Percentiles rank a stretch among this genome's conserved stretches.
Evolutionary conservation across 2,113 vertebrate species (phyloP).

Genomic region (Elaphurus davidianus): DNA sequence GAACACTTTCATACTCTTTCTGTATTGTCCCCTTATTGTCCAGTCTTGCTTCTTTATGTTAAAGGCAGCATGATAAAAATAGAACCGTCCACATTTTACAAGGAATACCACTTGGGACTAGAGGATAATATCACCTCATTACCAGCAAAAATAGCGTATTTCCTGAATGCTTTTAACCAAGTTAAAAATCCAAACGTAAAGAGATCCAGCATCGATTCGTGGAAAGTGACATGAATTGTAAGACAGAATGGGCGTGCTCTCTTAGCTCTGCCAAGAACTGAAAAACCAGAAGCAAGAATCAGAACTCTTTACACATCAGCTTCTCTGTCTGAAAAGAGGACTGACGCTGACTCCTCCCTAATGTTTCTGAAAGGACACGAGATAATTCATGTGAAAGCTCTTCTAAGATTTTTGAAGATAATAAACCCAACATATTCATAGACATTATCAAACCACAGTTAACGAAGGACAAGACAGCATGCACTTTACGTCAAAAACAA

Average conservation of each 20-base stretch:
- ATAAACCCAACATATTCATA: not conserved
- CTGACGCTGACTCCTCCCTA: slow-evolving; percentile 1
- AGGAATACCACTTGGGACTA: not conserved
- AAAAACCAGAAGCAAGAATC: slow-evolving; percentile 9
- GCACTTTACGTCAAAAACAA: not conserved
- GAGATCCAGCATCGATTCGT: slow-evolving; percentile 54
- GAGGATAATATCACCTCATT: not conserved
- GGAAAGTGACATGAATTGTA: slow-evolving; percentile 55
- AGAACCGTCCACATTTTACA: not conserved
- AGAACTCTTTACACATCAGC: not conserved
- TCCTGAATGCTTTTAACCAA: slow-evolving; percentile 48
- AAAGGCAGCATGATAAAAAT: slow-evolving; percentile 41
- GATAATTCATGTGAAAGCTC: slow-evolving; percentile 6
- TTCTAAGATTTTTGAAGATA: slow-evolving; percentile 21
- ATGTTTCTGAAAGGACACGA: slow-evolving; percentile 28
- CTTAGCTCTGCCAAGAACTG: not conserved
- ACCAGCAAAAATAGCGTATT: slow-evolving; percentile 31
- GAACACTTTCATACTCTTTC: not conserved
- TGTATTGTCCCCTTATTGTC: not conserved
- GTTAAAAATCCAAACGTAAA: slow-evolving; percentile 54
- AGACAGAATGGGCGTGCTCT: slow-evolving; percentile 6
- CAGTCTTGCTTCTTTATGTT: not conserved
- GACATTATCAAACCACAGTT: not conserved
- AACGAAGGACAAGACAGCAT: not conserved
- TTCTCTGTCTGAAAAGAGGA: slow-evolving; percentile 30